Evolutionary conservation across 2,113 vertebrate genomes (phyloP), one percentile per base, ranked within the genome.

Genomic region (Sapajus apella): DNA sequence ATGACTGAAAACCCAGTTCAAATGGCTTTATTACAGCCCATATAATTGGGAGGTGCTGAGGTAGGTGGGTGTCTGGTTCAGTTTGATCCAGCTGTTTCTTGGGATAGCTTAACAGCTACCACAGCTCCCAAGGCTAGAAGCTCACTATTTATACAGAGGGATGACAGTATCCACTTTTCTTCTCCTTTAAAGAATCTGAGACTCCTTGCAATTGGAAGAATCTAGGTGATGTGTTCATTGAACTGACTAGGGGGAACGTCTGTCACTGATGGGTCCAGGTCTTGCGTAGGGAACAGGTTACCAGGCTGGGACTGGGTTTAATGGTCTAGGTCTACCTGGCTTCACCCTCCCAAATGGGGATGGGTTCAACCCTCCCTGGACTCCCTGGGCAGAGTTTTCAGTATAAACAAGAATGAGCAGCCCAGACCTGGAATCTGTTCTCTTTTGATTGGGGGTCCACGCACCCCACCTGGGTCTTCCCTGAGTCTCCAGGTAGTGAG

Each of bases 181-280:
- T n/a, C 5, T 52, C 17, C 10, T 9, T 6, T 16, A 20, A 43
- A 18, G 70, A 77, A 21, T 13, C 70, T 55, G 77, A 43, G 86
- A 9, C 20, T 14, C 17, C 43, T 52, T 56, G 58, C 70, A 18
- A 0, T 1, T 11, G 72, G 27, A 27, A 25, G n/a, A 32, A 9
- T 20, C 12, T 10, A 23, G 81, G 45, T 37, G 76, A 5, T 37
- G 8, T 1, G n/a, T 1, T 40, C 9, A 0, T 0, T 5, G 82
- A 50, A 2, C 30, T 35, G 5, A 3, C 0, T 0, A 0, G 56
- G 66, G n/a, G 37, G 43, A 21, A 4, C 4, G 37, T 1, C 52
- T 10, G 12, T 32, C 37, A 5, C 1, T 1, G 21, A 4, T 13
- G 3, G 2, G 13, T 50, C 27, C 47, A 3, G 20, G 77, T 35